Conservation (phyloP, 2,888 invertebrate species). For the Sinopyrophorus schimmeli region DNA sequence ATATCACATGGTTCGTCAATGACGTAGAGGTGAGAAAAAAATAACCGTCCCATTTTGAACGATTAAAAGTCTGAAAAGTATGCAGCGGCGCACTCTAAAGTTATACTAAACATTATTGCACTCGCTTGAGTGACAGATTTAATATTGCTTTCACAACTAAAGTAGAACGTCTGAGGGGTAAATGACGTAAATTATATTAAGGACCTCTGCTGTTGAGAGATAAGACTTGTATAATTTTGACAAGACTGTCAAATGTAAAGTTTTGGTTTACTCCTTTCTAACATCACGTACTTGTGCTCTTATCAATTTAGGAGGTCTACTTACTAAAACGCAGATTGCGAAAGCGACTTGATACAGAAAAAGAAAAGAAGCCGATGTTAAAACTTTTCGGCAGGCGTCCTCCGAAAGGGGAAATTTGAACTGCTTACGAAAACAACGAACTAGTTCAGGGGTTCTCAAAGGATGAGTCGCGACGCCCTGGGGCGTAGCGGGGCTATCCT, state of each 20-base stretch:
- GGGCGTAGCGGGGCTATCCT: no score
- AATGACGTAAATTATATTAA: slow-evolving; percentile 28
- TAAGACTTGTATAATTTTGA: slow-evolving; percentile 39
- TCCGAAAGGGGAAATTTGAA: no score
- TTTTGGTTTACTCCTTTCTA: slow-evolving; percentile 16
- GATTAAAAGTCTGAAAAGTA: background rate
- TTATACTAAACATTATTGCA: slow-evolving; percentile 20
- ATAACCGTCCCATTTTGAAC: background rate
- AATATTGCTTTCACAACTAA: slow-evolving; percentile 21
- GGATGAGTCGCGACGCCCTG: no score
- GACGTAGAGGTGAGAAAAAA: slow-evolving; percentile 55
- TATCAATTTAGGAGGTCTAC: no score
- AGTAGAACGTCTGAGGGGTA: slow-evolving; percentile 19
- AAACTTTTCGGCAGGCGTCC: no score
- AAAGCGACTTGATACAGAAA: no score
- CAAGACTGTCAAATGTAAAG: slow-evolving; percentile 33
- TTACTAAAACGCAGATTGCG: no score
- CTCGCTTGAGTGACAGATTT: slow-evolving; percentile 23
- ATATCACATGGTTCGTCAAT: slow-evolving; percentile 61
- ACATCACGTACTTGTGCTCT: slow-evolving; percentile 23
- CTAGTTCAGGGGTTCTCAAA: no score
- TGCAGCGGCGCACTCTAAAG: slow-evolving; percentile 1
- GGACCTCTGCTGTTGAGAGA: slow-evolving; percentile 37
- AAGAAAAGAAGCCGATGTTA: no score
- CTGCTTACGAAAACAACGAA: no score